Conservation (phyloP, 2,113 vertebrate species). For the Gnathonemus longibarbis region DNA sequence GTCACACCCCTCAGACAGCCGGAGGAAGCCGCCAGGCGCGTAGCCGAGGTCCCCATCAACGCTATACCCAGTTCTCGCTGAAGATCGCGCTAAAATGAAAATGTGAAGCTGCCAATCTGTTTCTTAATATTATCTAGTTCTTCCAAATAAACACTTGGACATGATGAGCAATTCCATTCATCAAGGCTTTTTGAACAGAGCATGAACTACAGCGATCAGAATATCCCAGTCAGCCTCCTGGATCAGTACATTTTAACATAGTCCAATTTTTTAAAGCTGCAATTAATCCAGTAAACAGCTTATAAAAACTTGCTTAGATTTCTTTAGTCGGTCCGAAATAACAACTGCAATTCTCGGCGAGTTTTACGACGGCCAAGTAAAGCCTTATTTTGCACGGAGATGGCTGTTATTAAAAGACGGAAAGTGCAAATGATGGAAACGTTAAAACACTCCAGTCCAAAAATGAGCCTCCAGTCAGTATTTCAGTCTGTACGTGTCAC, state of each 20-base stretch:
- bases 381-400: slow-evolving; percentile 7
- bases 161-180: not conserved
- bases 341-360: not conserved
- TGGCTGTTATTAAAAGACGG: not conserved
- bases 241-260: not conserved
- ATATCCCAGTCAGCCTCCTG: not conserved
- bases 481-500: not conserved
- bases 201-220: not conserved
- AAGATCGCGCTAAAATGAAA: not conserved
- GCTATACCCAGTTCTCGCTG: not conserved
- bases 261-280: not conserved
- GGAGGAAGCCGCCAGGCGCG: not conserved
- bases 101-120: not conserved
- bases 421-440: not conserved
- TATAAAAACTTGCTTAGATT: not conserved
- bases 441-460: not conserved
- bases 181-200: not conserved
- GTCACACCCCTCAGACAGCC: not conserved
- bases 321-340: not conserved
- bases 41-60: not conserved
- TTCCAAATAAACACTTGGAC: not conserved
- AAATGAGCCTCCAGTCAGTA: not conserved
- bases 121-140: not conserved
- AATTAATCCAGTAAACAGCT: not conserved
- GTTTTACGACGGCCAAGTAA: not conserved